phyloP scores from a whole-genome alignment of 2,113 vertebrate genomes.

The Pterocles burchelli region DNA sequence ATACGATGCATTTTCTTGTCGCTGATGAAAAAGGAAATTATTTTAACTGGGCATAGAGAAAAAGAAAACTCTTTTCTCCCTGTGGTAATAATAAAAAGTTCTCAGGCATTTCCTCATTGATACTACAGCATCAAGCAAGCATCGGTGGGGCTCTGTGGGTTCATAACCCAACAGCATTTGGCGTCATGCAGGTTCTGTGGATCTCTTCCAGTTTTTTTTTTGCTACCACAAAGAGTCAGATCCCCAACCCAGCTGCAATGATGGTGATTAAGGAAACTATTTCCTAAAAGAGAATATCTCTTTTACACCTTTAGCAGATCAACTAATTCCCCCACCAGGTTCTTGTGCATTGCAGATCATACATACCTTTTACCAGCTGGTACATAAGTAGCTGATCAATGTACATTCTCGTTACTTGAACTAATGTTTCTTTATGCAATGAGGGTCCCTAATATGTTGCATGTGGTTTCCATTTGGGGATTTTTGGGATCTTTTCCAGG shows the following conservation, averaged over 20 bases:
- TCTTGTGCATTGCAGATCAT: neutral
- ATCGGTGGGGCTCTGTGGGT: neutral
- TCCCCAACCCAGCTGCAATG: neutral
- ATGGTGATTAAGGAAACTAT: neutral
- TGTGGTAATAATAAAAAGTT: conserved; percentile 27
- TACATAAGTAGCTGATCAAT: conserved; percentile 6
- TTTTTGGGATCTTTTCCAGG: conserved; percentile 62
- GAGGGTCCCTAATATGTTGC: conserved; percentile 46
- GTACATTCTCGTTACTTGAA: neutral
- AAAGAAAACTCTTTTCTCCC: conserved; percentile 21
- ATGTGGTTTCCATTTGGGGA: conserved; percentile 67
- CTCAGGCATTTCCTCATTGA: conserved; percentile 19
- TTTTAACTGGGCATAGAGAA: neutral
- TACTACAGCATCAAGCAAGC: neutral
- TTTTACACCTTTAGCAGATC: conserved; percentile 5
- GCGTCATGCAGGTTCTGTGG: neutral
- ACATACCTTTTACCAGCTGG: neutral
- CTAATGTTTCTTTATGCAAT: conserved; percentile 33
- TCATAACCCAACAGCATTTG: neutral
- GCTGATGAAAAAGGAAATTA: neutral
- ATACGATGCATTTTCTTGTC: neutral
- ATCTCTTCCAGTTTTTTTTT: neutral
- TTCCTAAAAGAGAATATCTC: neutral
- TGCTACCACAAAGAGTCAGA: neutral
- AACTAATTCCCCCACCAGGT: neutral